These are phyloP conservation scores for Aphelocoma californica DNA, from an alignment of 2,797 vertebrate genomes.

Conservation along the genomic window DNA sequence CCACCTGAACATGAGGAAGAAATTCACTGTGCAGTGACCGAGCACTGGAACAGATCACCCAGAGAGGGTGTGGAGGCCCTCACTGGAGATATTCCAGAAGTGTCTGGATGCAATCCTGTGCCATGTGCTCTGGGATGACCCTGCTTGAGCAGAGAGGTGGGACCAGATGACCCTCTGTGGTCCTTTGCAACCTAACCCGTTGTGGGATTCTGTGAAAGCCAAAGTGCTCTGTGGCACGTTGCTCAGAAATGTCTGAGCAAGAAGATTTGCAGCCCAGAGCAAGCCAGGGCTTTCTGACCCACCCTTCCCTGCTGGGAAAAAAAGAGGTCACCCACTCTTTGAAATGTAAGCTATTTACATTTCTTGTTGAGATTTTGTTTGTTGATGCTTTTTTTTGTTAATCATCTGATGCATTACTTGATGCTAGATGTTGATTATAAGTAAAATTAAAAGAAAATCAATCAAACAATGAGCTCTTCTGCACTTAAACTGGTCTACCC, in stretches of 20 bases:
- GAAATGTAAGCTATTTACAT: not conserved
- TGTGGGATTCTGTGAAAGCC: not conserved
- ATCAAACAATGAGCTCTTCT: accelerated
- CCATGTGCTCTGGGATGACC: accelerated
- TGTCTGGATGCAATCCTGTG: accelerated
- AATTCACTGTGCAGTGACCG: not conserved
- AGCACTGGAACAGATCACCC: not conserved
- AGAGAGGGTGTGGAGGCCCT: not conserved
- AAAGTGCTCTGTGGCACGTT: accelerated
- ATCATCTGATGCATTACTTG: not conserved
- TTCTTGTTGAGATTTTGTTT: not conserved
- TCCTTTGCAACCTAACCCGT: accelerated
- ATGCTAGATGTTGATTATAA: not conserved
- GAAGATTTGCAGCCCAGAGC: too few relatives aligned
- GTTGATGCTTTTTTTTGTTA: not conserved
- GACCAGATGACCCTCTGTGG: too few relatives aligned
- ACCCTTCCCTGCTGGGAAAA: not conserved
- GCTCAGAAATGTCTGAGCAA: not conserved
- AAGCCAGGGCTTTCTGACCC: not conserved
- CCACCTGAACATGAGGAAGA: not conserved
- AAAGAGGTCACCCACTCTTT: too few relatives aligned
- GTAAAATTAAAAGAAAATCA: not conserved
- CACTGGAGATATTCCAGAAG: not conserved
- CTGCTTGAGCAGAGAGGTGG: accelerated
- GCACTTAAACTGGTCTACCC: not conserved